Evolutionary conservation across 2,888 invertebrate genomes (phyloP).

Genomic region (Desoria tigrina): DNA sequence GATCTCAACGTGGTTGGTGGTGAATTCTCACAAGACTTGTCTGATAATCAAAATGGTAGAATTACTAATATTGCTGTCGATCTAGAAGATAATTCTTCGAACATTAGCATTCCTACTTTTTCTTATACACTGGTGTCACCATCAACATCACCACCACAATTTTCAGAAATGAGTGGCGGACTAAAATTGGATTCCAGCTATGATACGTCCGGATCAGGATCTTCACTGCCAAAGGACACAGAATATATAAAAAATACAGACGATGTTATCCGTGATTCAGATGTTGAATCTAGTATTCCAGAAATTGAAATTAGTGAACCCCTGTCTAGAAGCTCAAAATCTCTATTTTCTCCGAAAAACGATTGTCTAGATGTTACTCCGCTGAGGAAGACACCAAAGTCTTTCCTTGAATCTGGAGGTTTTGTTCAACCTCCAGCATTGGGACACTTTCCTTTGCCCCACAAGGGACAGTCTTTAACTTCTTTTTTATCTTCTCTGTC

Average conservation of each 20-base stretch:
- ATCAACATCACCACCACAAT: slow-evolving; percentile 41
- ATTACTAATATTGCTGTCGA: no score
- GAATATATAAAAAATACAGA: not conserved
- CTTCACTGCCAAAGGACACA: no score
- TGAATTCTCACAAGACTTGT: no score
- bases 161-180: slow-evolving; percentile 22
- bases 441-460: slow-evolving; percentile 65
- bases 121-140: slow-evolving; percentile 51
- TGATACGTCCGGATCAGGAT: not conserved
- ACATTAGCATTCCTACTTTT: slow-evolving; percentile 39
- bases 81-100: not conserved
- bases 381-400: slow-evolving; percentile 37
- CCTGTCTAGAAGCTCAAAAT: not conserved
- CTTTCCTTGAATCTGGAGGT: slow-evolving; percentile 52
- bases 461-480: slow-evolving; percentile 70
- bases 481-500: slow-evolving; percentile 73
- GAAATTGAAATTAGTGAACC: not conserved
- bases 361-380: slow-evolving; percentile 23
- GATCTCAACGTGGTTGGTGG: no score
- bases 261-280: not conserved
- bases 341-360: not conserved
- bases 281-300: no score
- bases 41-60: no score
- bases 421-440: slow-evolving; percentile 64
- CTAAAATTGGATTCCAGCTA: not conserved